Base-by-base conservation (phyloP, 2,113 vertebrate genomes). In the Corythornis madagascariensis region DNA sequence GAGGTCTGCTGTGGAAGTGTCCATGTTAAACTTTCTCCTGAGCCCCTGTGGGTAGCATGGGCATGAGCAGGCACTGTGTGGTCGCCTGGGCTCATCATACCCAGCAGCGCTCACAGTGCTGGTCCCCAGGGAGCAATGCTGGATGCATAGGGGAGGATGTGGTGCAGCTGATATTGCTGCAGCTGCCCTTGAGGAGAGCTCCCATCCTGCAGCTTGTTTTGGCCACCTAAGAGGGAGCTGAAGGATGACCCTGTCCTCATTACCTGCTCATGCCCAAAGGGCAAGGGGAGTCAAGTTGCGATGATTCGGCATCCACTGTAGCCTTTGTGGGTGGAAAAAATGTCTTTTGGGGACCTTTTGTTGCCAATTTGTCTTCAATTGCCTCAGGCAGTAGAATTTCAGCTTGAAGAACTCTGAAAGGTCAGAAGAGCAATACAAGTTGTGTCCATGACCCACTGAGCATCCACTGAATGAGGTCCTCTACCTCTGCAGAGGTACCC, bases 31-130 rank as follows among this genome's bases (percentile, higher is more conserved):
- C 45, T 18, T 76, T 76, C 24, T 59, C 40, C 63, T 45, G 57
- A 71, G 40, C 21, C 21, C 33, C 25, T 52, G 45, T 21, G 3
- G 2, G 38, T 31, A 66, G 13, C 1, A 4, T 18, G 70, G n/a
- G 33, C 14, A 9, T 11, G 21, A 75, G 16, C 22, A 45, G 64
- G 60, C 29, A 22, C 26, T 0, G 4, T 0, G 0, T 21, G 55
- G 18, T 52, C 3, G 4, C n/a, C 50, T 1, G 1, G 5, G 12
- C 40, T 66, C 29, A 2, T 55, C n/a, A 1, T 10, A 28, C 16
- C 35, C 5, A 2, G 45, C 50, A 64, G 56, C 60, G 28, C 12
- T 16, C 2, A 0, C 24, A 7, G n/a, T 2, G 12, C 43, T 11
- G 56, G 29, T 55, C 13, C 13, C 35, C 11, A 13, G 28, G 13